Conservation (phyloP, 2,888 invertebrate species). For the Fragum sueziense region DNA sequence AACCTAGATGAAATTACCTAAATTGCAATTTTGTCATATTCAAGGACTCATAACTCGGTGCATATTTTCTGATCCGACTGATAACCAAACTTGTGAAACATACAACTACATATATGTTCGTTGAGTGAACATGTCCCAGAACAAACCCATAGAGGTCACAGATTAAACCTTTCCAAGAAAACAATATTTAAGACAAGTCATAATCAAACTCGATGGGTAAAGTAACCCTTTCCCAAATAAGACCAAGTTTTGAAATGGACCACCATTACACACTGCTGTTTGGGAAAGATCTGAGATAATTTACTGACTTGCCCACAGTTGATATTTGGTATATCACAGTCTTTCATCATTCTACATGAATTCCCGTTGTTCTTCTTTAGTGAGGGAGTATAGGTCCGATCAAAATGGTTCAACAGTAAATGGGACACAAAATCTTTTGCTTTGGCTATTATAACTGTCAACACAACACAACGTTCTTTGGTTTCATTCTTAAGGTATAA, state of each 20-base stretch:
- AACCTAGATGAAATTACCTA: no score
- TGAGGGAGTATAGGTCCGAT: slow-evolving; percentile 64
- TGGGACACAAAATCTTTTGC: slow-evolving; percentile 60
- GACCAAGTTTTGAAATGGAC: not conserved
- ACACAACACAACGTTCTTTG: slow-evolving; percentile 52
- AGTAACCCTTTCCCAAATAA: not conserved
- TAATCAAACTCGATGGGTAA: no score
- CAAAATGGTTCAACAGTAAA: slow-evolving; percentile 67
- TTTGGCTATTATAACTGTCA: slow-evolving; percentile 62
- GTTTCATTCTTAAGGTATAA: slow-evolving; percentile 56
- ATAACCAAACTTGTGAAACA: no score
- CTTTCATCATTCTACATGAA: not conserved
- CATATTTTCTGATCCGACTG: no score
- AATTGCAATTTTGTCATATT: no score
- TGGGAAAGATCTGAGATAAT: not conserved
- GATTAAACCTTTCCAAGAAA: no score
- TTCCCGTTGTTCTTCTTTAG: slow-evolving; percentile 63
- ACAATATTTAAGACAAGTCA: no score
- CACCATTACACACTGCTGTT: not conserved
- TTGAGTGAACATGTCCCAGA: no score
- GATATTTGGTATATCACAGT: slow-evolving; percentile 43
- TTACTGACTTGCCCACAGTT: slow-evolving; percentile 39
- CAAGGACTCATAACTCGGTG: no score
- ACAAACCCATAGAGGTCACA: no score
- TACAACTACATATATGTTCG: no score